Base-by-base conservation (phyloP, 2,888 invertebrate genomes). In the Pegoplata infirma region DNA sequence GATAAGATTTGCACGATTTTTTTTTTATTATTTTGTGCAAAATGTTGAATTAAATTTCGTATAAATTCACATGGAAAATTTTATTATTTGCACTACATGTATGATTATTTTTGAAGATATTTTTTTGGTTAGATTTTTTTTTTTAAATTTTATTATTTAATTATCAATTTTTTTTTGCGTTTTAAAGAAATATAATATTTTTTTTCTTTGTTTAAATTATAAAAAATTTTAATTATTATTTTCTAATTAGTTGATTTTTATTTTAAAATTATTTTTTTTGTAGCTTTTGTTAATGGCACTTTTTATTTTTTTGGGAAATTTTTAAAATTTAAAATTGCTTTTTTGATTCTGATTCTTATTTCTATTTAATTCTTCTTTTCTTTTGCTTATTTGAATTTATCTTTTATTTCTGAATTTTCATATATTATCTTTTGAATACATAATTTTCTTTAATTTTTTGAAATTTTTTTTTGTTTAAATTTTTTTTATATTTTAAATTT, bases 161-260 rank as follows among this genome's bases (percentile, higher is more conserved):
- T 46, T 67, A 28, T 56, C 5, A 5, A 8, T 17, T 59, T 36
- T 28, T 67, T 64, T 67, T 55, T 63, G 23, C 56, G 63, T 72
- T 49, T 63, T 63, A 44, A 56, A 36, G 21, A 28, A 51, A 59
- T 19, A 17, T 32, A n/a, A n/a, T n/a, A n/a, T n/a, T n/a, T n/a
- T n/a, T n/a, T 16, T 14, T 21, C 5, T 66, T 61, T 53, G 23
- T 40, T 40, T 51, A 6, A 14, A 14, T 4, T 25, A n/a, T n/a
- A n/a, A 36, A 17, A 28, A 36, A 6, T 8, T 44, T 17, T n/a
- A 21, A 23, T 51, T 40, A 19, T 63, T 47, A 17, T n/a, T n/a
- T n/a, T n/a, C n/a, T n/a, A n/a, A n/a, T n/a, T n/a, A n/a, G n/a
- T n/a, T n/a, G n/a, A n/a, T n/a, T n/a, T n/a, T n/a, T n/a, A n/a